Evolutionary conservation across 2,113 vertebrate species (phyloP).

Genomic region (Microtus ochrogaster): DNA sequence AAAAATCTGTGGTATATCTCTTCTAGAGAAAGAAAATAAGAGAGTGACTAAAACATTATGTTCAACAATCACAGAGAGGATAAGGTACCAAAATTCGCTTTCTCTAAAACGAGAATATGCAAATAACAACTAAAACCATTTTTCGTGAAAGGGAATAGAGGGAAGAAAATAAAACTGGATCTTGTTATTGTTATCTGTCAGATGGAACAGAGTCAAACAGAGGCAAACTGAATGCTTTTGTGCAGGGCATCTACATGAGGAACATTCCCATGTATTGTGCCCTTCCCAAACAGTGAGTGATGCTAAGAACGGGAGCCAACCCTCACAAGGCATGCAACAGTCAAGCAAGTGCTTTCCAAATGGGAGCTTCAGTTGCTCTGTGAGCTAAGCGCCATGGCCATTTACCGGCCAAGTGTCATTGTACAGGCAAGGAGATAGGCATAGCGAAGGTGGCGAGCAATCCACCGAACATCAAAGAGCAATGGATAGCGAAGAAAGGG

Average conservation of each 20-base stretch:
- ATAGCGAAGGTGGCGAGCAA: not conserved
- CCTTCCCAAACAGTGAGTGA: not conserved
- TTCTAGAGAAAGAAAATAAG: not conserved
- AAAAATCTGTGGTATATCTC: not conserved
- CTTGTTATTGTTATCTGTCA: not conserved
- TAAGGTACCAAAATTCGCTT: conserved; percentile 40
- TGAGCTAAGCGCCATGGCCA: not conserved
- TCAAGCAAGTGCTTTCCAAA: not conserved
- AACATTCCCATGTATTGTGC: not conserved
- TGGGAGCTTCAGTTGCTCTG: not conserved
- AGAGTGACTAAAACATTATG: not conserved
- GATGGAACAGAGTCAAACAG: not conserved
- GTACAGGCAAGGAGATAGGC: not conserved
- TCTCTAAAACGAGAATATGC: conserved; percentile 32
- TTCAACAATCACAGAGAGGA: not conserved
- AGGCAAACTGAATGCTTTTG: conserved; percentile 21
- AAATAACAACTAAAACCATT: conserved; percentile 27
- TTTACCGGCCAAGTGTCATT: not conserved
- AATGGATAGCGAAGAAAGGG: not conserved
- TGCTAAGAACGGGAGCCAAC: not conserved
- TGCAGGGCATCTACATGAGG: not conserved
- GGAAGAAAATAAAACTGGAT: not conserved
- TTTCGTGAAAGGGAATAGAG: not conserved
- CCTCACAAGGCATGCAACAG: not conserved
- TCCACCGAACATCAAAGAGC: not conserved